Evolutionary conservation across 1,140 invertebrate genomes (phyloP).

Genomic region (Camponotus vicinus): DNA sequence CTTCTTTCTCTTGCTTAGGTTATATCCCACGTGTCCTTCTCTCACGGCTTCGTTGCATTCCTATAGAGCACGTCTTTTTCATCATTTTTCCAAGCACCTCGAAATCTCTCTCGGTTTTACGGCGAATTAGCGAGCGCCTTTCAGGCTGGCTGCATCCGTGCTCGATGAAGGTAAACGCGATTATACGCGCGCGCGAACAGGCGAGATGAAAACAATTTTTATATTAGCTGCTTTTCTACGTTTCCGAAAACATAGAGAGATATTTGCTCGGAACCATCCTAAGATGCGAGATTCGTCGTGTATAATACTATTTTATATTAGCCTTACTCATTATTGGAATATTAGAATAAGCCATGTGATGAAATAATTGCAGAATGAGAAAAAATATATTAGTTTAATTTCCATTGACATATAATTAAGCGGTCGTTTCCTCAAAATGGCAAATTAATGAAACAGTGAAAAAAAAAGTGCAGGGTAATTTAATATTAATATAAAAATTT

Average conservation of each 20-base stretch:
- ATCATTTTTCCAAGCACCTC: slow-evolving; percentile 55
- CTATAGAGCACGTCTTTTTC: slow-evolving; percentile 42
- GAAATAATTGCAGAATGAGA: slow-evolving; percentile 22
- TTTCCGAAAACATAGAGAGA: slow-evolving; percentile 38
- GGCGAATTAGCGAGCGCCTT: slow-evolving; percentile 52
- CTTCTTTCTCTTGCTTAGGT: slow-evolving; percentile 37
- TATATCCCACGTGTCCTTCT: slow-evolving; percentile 52
- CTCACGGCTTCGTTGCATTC: slow-evolving; percentile 39
- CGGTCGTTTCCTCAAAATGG: not conserved
- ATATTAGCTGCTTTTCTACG: slow-evolving; percentile 41
- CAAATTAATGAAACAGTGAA: not conserved
- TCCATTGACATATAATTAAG: not conserved
- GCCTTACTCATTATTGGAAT: slow-evolving; percentile 25
- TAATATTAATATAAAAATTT: not conserved
- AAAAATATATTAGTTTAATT: not conserved
- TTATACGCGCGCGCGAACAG: slow-evolving; percentile 21
- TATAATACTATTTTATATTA: slow-evolving; percentile 51
- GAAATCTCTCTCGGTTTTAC: slow-evolving; percentile 58
- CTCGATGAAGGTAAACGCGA: slow-evolving; percentile 57
- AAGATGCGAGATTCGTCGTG: slow-evolving; percentile 30
- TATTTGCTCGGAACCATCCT: slow-evolving; percentile 16
- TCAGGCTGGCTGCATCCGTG: slow-evolving; percentile 27
- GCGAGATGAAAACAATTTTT: slow-evolving; percentile 53
- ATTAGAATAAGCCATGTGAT: slow-evolving; percentile 29
- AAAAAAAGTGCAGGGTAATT: not conserved